These are phyloP conservation scores for Parazoanthus darwini DNA, from an alignment of 92 coral and sea anemone genomes.

Conservation along the genomic window DNA sequence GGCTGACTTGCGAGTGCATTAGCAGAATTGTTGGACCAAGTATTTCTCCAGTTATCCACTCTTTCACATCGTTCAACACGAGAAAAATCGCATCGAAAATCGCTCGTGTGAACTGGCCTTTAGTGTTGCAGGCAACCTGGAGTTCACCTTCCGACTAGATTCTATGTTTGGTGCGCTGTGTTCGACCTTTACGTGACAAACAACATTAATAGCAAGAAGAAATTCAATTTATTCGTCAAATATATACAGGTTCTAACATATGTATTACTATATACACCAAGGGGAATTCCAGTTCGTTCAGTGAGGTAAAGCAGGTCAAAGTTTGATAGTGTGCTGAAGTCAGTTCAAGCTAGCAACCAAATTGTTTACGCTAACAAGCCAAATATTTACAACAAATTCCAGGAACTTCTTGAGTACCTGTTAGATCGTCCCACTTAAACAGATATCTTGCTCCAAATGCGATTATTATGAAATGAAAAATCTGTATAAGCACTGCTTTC, in stretches of 20 bases:
- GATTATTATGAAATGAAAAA: no score
- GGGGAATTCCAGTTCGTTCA: neutral
- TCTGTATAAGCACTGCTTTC: neutral
- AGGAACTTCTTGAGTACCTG: neutral
- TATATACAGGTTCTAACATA: neutral
- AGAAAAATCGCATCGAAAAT: no score
- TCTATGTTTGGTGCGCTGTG: no score
- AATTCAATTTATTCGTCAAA: neutral
- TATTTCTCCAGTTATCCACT: no score
- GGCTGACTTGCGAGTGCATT: no score
- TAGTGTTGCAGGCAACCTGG: neutral
- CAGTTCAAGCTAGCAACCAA: neutral
- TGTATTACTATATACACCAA: neutral
- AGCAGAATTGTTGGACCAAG: no score
- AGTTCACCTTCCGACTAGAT: neutral
- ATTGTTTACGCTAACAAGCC: neutral
- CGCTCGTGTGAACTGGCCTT: no score
- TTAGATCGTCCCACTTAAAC: neutral
- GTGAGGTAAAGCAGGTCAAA: neutral
- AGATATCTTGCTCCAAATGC: no score
- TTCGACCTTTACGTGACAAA: neutral
- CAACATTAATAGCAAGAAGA: neutral
- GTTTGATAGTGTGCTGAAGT: no score
- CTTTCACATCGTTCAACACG: no score
- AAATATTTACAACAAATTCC: neutral